phyloP scores from a whole-genome alignment of 1,140 invertebrate species.

The Agrypnia vestita region DNA sequence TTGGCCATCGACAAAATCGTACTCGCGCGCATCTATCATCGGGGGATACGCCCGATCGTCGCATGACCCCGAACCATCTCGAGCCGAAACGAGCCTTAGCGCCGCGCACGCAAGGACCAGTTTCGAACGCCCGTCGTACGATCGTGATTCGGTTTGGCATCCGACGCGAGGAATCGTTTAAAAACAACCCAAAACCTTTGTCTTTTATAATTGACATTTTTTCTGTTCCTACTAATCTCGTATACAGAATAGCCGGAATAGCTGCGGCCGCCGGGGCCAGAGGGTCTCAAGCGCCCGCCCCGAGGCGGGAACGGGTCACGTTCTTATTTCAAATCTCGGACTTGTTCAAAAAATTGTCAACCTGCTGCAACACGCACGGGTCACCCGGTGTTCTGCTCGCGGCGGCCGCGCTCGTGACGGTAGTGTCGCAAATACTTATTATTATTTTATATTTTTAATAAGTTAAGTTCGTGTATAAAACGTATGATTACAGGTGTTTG shows the following conservation, averaged over 20 bases:
- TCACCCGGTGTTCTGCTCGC: constrained; percentile 55
- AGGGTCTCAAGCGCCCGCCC: background rate
- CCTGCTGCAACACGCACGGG: constrained; percentile 59
- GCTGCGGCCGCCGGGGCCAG: constrained; percentile 12
- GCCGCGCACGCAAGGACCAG: background rate
- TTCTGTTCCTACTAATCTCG: constrained; percentile 61
- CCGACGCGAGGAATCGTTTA: constrained; percentile 38
- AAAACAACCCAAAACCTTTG: constrained; percentile 61
- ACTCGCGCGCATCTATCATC: constrained; percentile 55
- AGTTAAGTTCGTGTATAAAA: background rate
- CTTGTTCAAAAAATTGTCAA: constrained; percentile 59
- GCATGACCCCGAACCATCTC: background rate
- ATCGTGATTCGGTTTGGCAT: background rate
- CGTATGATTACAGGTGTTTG: too few species aligned
- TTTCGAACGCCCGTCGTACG: background rate
- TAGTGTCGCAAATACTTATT: constrained; percentile 8
- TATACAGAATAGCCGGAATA: constrained; percentile 57
- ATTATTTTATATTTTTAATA: background rate
- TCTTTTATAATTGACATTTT: constrained; percentile 62
- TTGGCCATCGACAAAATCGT: constrained; percentile 48
- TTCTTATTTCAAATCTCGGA: constrained; percentile 43
- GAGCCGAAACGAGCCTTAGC: background rate
- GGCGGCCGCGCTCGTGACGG: constrained; percentile 13
- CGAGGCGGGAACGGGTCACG: constrained; percentile 29
- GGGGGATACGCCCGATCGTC: constrained; percentile 12